These are phyloP conservation scores for Caenorhabditis sp. DNA, from an alignment of 2,888 invertebrate species.

Conservation along the genomic window DNA sequence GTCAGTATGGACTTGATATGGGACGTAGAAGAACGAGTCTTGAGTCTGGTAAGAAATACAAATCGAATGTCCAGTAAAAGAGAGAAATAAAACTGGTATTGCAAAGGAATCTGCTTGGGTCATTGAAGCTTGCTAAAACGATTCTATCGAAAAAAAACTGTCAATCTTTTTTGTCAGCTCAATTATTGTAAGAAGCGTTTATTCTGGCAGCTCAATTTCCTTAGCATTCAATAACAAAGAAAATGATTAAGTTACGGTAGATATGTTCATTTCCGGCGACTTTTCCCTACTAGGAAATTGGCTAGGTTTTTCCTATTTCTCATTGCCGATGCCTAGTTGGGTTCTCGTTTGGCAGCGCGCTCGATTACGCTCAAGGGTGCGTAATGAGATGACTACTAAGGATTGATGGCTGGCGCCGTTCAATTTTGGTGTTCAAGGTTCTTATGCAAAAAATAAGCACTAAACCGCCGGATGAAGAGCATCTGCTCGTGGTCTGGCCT, in stretches of 20 bases:
- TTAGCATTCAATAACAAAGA: not conserved
- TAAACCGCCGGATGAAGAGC: not conserved
- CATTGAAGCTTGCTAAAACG: too few relatives aligned
- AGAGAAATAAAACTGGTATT: too few relatives aligned
- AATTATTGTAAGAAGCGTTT: too few relatives aligned
- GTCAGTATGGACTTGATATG: constrained; percentile 32
- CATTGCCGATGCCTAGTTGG: not conserved
- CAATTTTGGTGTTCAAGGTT: constrained; percentile 3
- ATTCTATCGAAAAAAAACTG: too few relatives aligned
- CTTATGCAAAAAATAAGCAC: constrained; percentile 4
- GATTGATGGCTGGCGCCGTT: constrained; percentile 15
- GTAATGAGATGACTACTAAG: constrained; percentile 21
- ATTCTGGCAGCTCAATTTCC: constrained; percentile 1
- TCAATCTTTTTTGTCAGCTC: too few relatives aligned
- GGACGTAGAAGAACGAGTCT: constrained; percentile 56
- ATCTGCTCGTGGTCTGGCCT: constrained; percentile 7
- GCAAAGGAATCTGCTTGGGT: too few relatives aligned
- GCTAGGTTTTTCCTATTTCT: not conserved
- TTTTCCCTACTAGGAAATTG: constrained; percentile 3
- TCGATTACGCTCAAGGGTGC: constrained; percentile 14
- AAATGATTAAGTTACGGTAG: not conserved
- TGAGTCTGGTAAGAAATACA: constrained; percentile 69
- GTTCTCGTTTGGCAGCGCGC: not conserved
- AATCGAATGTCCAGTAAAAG: too few relatives aligned
- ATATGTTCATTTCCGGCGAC: not conserved